Base-by-base conservation (phyloP, 2,888 invertebrate genomes). In the Thereva nobilitata region DNA sequence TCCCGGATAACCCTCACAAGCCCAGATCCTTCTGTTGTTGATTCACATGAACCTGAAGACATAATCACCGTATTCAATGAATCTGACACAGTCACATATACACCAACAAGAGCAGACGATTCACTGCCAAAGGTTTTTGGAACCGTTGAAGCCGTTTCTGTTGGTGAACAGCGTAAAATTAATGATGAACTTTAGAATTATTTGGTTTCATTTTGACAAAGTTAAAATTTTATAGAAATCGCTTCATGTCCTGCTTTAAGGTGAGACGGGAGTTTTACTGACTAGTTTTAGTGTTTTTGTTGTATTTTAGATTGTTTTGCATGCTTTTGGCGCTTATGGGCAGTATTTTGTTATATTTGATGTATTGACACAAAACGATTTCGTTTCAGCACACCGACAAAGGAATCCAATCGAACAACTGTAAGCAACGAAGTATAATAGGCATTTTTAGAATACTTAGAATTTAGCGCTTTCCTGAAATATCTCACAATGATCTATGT, bases 1-100 rank as follows among this genome's bases (percentile, higher is more conserved):
- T 84, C 84, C 63, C 80, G 83, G 76, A 85, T 85, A 70, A 83
- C 82, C 72, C 76, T 85, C 65, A 83, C 83, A 63, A 83, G 84
- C 75, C 84, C 85, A 45, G 85, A 85, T 79, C 84, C 84, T 54
- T 81, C 82, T 44, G 79, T 76, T 59, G 75, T 72, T 55, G 72
- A 71, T 10, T 23, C 67, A 34, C 42, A 45, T 12, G 68, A 72
- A 68, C 49, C 54, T 53, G 69, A 70, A 69, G 75, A 76, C 55
- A 72, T 75, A 69, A 69, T 70, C 50, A 75, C 78, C 69, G 76
- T 77, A 70, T 74, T 74, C 72, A 81, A 76, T 72, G 72, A 77
- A 68, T 77, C 79, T 64, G 74, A 79, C 71, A 75, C 77, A 69
- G 81, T 81, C 66, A 78, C 77, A 68, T 81, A 78, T 65, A 75